phyloP scores from a whole-genome alignment of 2,888 invertebrate species.

The Campoplex capitator region DNA sequence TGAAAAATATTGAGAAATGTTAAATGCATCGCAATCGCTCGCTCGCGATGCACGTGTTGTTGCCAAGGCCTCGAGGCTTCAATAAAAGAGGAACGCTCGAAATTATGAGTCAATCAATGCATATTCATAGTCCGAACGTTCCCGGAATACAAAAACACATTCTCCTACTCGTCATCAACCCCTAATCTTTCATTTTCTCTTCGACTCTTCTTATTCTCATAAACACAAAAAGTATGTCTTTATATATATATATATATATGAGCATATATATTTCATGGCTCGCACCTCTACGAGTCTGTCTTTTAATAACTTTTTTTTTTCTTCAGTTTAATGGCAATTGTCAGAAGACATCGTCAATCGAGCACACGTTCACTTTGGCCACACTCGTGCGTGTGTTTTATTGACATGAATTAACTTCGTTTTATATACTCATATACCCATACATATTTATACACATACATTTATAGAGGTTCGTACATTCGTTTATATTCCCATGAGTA shows the following conservation, averaged over 20 bases:
- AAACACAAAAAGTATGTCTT: not conserved
- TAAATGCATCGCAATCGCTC: slow-evolving; percentile 29
- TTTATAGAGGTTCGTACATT: slow-evolving; percentile 4
- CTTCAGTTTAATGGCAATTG: slow-evolving; percentile 48
- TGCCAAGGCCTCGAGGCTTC: slow-evolving; percentile 23
- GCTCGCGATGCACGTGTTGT: slow-evolving; percentile 5
- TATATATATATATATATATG: slow-evolving; percentile 17
- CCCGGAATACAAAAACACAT: slow-evolving; percentile 69
- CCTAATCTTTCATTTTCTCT: slow-evolving; percentile 51
- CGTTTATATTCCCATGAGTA: not conserved
- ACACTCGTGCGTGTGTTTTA: not conserved
- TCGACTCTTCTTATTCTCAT: slow-evolving; percentile 6
- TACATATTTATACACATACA: slow-evolving; percentile 11
- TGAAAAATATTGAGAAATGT: slow-evolving; percentile 31
- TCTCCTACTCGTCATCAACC: slow-evolving; percentile 47
- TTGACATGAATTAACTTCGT: slow-evolving; percentile 16
- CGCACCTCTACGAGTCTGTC: slow-evolving; percentile 1
- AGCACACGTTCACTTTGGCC: slow-evolving; percentile 45
- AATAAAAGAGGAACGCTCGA: slow-evolving; percentile 33
- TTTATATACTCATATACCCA: not conserved
- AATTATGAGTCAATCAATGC: slow-evolving; percentile 72
- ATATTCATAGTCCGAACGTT: slow-evolving; percentile 70
- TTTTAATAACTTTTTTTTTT: slow-evolving; percentile 47
- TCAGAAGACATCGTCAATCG: slow-evolving; percentile 44
- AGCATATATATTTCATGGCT: slow-evolving; percentile 16